A percentile compares a stretch with the other conserved stretches of the same genome.
phyloP scores from a whole-genome alignment of 92 coral and sea anemone genomes.

The Muricea muricata region DNA sequence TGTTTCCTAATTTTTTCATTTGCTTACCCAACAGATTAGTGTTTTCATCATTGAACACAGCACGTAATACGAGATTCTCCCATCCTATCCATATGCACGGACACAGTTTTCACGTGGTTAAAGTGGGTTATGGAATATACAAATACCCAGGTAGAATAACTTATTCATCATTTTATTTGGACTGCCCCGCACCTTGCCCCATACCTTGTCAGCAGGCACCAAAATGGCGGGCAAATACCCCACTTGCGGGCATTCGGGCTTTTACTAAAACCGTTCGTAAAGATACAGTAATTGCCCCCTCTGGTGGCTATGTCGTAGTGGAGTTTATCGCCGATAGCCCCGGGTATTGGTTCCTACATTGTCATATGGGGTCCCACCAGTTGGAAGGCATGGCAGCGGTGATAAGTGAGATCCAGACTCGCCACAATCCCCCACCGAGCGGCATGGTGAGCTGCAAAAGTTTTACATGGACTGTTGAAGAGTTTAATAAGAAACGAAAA shows the following conservation, averaged over 20 bases:
- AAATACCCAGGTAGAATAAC: not conserved
- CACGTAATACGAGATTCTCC: not conserved
- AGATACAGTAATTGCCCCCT: conserved; percentile 75
- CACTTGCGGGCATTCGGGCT: not conserved
- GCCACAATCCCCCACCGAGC: conserved; percentile 4
- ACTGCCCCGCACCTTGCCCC: no score
- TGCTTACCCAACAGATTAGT: conserved; percentile 27
- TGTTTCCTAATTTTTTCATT: no score
- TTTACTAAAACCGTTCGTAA: conserved; percentile 59
- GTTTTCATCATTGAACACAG: not conserved
- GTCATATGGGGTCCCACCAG: conserved; percentile 64
- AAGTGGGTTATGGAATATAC: conserved; percentile 20
- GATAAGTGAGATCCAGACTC: conserved; percentile 4
- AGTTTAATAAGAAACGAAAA: conserved; percentile 2
- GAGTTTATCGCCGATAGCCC: conserved; percentile 74
- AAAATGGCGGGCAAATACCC: not conserved
- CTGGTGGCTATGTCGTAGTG: conserved; percentile 76
- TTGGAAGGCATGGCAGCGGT: conserved; percentile 79
- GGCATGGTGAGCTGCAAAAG: not conserved
- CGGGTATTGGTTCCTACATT: conserved; percentile 80
- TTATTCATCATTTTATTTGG: no score
- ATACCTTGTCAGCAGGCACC: not conserved
- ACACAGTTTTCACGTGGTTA: conserved; percentile 30
- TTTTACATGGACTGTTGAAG: conserved; percentile 30
- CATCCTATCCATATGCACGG: conserved; percentile 37